Evolutionary conservation across 1,140 invertebrate genomes (phyloP).

Genomic region (Amyelois transitella): DNA sequence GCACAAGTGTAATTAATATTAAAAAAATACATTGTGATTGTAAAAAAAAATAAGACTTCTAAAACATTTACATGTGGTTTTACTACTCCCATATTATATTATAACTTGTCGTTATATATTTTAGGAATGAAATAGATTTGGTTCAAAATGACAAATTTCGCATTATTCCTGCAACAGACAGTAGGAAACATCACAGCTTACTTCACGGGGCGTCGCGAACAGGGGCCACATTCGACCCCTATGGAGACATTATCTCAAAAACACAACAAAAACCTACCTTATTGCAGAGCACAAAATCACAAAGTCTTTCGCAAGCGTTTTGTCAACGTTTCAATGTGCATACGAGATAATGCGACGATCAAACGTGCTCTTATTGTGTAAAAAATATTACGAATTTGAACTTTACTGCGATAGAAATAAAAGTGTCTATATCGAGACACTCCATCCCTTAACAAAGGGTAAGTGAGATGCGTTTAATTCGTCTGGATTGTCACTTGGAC

Average conservation of each 20-base stretch:
- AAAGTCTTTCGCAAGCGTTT: conserved; percentile 28
- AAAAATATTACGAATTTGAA: conserved; percentile 14
- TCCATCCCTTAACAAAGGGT: conserved; percentile 46
- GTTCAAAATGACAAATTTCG: conserved; percentile 2
- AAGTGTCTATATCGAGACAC: conserved; percentile 16
- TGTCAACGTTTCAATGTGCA: conserved; percentile 64
- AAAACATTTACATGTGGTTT: no score
- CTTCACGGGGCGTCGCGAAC: conserved; percentile 67
- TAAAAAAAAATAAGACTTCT: no score
- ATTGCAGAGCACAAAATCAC: conserved; percentile 20
- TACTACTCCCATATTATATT: no score
- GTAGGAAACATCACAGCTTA: conserved; percentile 68
- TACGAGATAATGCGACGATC: conserved; percentile 64
- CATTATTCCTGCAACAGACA: conserved; percentile 37
- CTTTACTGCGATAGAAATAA: conserved; percentile 18
- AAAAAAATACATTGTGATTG: no score
- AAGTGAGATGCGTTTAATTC: conserved; percentile 71
- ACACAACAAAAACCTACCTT: conserved; percentile 32
- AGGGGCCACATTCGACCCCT: conserved; percentile 65
- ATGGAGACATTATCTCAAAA: conserved; percentile 50
- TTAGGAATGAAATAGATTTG: background rate
- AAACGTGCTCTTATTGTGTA: conserved; percentile 61
- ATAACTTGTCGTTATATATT: no score
- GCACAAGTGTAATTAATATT: no score
- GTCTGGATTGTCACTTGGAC: conserved; percentile 60